These are phyloP conservation scores for Rhabdophis nuchalis DNA, from an alignment of 2,797 vertebrate genomes.

Conservation along the genomic window DNA sequence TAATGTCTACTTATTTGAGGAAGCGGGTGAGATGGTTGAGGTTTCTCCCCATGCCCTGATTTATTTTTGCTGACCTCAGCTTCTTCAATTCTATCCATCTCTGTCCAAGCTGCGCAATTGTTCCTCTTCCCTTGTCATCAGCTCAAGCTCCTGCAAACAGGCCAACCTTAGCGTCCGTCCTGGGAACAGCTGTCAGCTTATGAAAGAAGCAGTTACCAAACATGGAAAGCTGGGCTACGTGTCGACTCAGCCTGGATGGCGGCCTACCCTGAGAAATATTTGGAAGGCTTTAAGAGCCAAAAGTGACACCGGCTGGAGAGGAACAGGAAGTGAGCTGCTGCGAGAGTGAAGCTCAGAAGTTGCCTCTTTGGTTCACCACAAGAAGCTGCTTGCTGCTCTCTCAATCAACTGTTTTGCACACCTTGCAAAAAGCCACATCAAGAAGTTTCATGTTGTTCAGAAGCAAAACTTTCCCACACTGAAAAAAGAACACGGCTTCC, in stretches of 20 bases:
- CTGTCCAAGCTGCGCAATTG: background rate
- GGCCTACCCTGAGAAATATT: background rate
- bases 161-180: slow-evolving; percentile 1
- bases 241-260: slow-evolving; percentile 6
- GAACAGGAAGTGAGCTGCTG: slow-evolving; percentile 27
- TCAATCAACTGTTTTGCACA: background rate
- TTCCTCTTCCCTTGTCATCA: rapidly evolving
- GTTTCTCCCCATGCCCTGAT: background rate
- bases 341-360: background rate
- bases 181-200: slow-evolving; percentile 36
- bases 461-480: background rate
- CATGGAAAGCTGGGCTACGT: slow-evolving; percentile 26
- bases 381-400: background rate
- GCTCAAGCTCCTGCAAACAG: slow-evolving; percentile 28
- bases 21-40: background rate
- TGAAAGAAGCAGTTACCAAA: slow-evolving; percentile 16
- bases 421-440: background rate
- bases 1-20: background rate
- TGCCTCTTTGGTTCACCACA: background rate
- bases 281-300: background rate
- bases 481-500: background rate
- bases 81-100: background rate
- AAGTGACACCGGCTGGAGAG: background rate
- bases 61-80: background rate
- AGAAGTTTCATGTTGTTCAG: background rate